Evolutionary conservation across 2,888 invertebrate genomes (phyloP).

Genomic region (Drosophila vallismaia): DNA sequence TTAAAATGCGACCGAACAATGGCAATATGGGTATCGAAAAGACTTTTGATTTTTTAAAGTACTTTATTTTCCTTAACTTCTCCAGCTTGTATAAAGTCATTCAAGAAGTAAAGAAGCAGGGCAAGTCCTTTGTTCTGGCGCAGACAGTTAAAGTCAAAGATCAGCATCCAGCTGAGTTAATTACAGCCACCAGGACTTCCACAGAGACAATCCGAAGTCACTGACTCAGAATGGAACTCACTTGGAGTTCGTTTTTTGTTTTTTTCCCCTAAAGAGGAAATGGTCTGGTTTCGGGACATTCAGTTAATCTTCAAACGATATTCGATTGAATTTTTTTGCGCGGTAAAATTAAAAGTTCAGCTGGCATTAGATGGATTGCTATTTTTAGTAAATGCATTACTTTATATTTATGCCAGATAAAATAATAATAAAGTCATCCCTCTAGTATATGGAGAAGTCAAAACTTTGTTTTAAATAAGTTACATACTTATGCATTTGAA

Average conservation of each 20-base stretch:
- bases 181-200: slow-evolving; percentile 71
- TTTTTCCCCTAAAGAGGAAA: slow-evolving; percentile 24
- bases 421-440: no score
- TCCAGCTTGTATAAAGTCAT: slow-evolving; percentile 39
- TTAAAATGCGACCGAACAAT: slow-evolving; percentile 43
- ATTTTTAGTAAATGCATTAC: no score
- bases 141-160: slow-evolving; percentile 77
- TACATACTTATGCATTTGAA: not conserved
- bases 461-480: no score
- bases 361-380: not conserved
- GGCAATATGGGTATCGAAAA: slow-evolving; percentile 38
- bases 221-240: slow-evolving; percentile 47
- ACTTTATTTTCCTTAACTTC: slow-evolving; percentile 41
- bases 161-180: slow-evolving; percentile 79
- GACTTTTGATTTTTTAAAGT: slow-evolving; percentile 72
- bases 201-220: slow-evolving; percentile 48
- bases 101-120: slow-evolving; percentile 61
- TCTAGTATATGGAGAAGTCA: no score
- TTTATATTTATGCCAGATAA: no score
- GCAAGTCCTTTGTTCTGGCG: slow-evolving; percentile 64
- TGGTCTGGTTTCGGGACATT: slow-evolving; percentile 37
- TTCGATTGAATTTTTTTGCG: slow-evolving; percentile 31
- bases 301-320: slow-evolving; percentile 24
- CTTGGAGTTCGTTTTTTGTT: slow-evolving; percentile 25
- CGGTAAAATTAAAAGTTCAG: slow-evolving; percentile 35